A percentile compares a stretch with the other conserved stretches of the same genome.
Conservation (phyloP, 2,113 vertebrate species). For the Silurus glanis region DNA sequence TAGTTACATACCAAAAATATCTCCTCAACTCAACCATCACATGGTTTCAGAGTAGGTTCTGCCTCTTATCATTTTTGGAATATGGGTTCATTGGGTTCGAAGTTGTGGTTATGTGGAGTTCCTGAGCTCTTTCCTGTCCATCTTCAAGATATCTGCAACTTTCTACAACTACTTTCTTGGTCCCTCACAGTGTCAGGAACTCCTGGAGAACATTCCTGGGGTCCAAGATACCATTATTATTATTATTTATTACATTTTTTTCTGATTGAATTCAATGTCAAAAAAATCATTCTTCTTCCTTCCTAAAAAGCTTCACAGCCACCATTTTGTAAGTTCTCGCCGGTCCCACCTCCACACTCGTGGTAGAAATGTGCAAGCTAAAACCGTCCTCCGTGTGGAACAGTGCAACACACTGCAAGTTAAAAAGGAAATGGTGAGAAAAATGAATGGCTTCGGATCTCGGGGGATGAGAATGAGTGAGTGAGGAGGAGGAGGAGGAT, state of each 20-base stretch:
- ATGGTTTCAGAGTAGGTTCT: not conserved
- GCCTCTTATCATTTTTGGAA: not conserved
- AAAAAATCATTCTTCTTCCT: not conserved
- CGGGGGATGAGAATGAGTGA: not conserved
- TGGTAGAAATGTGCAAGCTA: conserved; percentile 7
- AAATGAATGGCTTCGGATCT: conserved; percentile 17
- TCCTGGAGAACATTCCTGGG: not conserved
- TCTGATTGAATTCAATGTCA: not conserved
- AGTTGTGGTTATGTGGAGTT: not conserved
- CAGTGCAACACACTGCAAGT: not conserved
- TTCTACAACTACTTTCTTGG: not conserved
- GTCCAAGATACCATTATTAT: not conserved
- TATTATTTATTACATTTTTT: not conserved
- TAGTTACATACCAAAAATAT: not conserved
- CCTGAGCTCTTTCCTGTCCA: not conserved
- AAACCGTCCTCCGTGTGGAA: not conserved
- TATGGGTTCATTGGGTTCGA: not conserved
- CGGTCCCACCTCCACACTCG: conserved; percentile 17
- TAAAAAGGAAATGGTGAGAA: not conserved
- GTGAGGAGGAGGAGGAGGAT: conserved; percentile 13
- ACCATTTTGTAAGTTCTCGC: conserved; percentile 9
- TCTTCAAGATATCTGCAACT: not conserved
- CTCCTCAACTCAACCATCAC: not conserved
- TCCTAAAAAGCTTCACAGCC: conserved; percentile 1
- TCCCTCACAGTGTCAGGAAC: too few relatives aligned